phyloP scores from a whole-genome alignment of 2,113 vertebrate species.

The Orientallactaga bullata region DNA sequence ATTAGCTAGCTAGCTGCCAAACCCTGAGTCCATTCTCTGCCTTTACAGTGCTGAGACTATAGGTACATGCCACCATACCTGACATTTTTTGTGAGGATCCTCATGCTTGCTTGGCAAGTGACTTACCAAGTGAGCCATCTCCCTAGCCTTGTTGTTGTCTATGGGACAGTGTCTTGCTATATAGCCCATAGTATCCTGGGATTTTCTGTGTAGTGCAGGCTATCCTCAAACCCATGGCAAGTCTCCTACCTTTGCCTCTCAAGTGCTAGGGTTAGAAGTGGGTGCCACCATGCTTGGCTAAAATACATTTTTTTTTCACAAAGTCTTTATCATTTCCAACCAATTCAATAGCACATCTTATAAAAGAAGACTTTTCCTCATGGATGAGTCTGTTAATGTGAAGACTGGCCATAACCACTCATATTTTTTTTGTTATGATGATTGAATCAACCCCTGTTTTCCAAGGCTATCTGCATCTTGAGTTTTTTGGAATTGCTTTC shows the following conservation, averaged over 20 bases:
- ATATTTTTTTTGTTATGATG: slow-evolving; percentile 6
- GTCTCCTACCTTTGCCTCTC: not conserved
- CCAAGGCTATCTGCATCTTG: not conserved
- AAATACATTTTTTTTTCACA: not conserved
- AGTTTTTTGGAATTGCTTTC: slow-evolving; percentile 49
- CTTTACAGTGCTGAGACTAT: too few species aligned
- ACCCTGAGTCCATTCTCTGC: too few species aligned
- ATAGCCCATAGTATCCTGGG: not conserved
- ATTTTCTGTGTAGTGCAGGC: not conserved
- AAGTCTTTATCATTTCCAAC: slow-evolving; percentile 29
- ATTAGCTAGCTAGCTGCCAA: too few species aligned
- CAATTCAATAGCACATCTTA: slow-evolving; percentile 48
- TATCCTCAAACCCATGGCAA: not conserved
- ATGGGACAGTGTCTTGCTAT: not conserved
- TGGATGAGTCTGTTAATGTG: not conserved
- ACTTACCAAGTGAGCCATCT: too few species aligned
- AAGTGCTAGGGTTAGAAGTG: not conserved
- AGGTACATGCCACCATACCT: too few species aligned
- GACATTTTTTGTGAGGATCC: too few species aligned
- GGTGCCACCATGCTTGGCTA: not conserved
- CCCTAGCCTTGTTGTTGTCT: not conserved
- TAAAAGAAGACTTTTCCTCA: not conserved
- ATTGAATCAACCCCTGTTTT: not conserved
- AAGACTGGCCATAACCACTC: not conserved
- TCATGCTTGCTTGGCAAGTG: too few species aligned